Base-by-base conservation (phyloP, 2,113 vertebrate species). In the Brachionichthys hirsutus region DNA sequence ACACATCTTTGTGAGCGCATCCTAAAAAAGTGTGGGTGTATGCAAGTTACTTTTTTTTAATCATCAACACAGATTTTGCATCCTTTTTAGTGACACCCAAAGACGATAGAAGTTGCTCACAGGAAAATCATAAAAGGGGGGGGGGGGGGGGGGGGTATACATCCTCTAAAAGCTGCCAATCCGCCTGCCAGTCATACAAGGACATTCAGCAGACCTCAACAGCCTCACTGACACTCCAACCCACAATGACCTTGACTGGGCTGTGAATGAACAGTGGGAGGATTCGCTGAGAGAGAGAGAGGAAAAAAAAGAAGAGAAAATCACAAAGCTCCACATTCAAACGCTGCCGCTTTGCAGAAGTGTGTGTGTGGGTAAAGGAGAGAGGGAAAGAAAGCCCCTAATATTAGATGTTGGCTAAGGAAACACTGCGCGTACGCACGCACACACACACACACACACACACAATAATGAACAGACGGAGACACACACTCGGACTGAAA, bases 261-360 rank as follows among this genome's bases (percentile, higher is more conserved):
- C 84, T 74, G 75, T 84, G 83, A 88, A 82, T 85, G 85, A 77
- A 81, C 85, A 87, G 87, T 89, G 81, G 87, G 87, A 88, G 84
- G 87, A 87, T 85, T 85, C 62, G 75, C 70, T 24, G 38, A 38
- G 17, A n/a, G n/a, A n/a, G n/a, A n/a, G n/a, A n/a, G n/a, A n/a
- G n/a, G n/a, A 30, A n/a, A 35, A 52, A 56, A 61, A 51, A 72
- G 57, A 60, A 73, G 52, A 48, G 22, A 68, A 72, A 3, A 79
- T 72, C 57, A 82, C 82, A 81, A 89, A 82, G 87, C 78, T 78
- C 69, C 75, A 76, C 73, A 83, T 82, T 88, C 79, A 84, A 84
- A 75, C 59, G 18, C 59, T 69, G 68, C 46, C 34, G 43, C 73
- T 63, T 55, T 51, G 51, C 55, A 72, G 30, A 78, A 44, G 54